Percentiles rank a stretch among this genome's conserved stretches.
Evolutionary conservation across 2,113 vertebrate genomes (phyloP).

Genomic region (Suricata suricatta): DNA sequence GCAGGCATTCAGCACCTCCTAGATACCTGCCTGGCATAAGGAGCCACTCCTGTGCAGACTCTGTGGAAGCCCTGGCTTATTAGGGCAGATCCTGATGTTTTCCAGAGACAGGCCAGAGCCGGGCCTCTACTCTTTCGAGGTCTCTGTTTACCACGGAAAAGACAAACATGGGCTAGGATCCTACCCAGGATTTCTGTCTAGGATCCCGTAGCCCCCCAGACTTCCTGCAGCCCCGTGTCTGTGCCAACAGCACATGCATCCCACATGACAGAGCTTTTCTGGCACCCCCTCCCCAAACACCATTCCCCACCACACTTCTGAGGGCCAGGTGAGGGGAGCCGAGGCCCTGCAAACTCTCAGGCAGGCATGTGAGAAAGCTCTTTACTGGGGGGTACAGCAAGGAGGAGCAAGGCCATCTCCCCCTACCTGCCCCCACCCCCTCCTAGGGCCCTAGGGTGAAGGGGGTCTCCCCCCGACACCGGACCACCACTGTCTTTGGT

Average conservation of each 20-base stretch:
- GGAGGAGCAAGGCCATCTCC: conserved; percentile 79
- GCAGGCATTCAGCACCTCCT: background rate
- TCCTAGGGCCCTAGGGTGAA: conserved; percentile 65
- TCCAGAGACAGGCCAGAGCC: background rate
- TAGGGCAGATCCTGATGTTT: background rate
- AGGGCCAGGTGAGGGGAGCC: conserved; percentile 6
- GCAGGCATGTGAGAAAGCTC: conserved; percentile 81
- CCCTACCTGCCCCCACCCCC: conserved; percentile 74
- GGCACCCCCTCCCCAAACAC: background rate
- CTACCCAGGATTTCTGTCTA: background rate
- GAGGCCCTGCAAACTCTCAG: conserved; percentile 73
- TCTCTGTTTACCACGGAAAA: conserved; percentile 9
- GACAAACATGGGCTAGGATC: background rate
- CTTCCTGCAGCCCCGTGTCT: background rate
- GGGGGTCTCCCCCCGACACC: conserved; percentile 55
- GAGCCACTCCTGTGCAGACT: background rate
- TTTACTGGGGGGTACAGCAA: conserved; percentile 79
- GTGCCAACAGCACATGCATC: background rate
- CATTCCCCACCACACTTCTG: conserved; percentile 38
- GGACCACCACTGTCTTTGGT: conserved; percentile 84
- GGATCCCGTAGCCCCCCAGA: background rate
- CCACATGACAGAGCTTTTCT: background rate
- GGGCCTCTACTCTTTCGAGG: background rate
- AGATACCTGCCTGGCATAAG: background rate
- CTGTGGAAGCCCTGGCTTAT: background rate